Base-by-base conservation (phyloP, 2,797 vertebrate genomes). In the Alectoris magna region DNA sequence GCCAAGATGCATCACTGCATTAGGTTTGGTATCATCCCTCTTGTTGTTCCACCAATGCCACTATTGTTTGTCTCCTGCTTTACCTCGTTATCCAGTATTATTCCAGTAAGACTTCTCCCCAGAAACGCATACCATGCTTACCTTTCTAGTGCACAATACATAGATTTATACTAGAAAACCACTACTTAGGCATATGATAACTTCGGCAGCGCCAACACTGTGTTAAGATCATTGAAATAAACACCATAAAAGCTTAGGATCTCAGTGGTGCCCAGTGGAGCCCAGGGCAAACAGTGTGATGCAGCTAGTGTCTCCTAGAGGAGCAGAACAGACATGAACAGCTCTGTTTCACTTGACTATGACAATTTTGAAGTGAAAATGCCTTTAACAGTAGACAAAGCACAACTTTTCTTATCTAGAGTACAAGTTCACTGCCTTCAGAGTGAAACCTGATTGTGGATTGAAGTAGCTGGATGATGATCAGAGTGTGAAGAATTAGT, bases 81-180 rank as follows among this genome's bases (percentile, higher is more conserved):
- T 73, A 6, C 7, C 14, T 17, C 38, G 9, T 23, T 55, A 38
- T 18, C 46, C 21, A 2, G 7, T 7, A 8, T 27, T 58, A 53
- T 5, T 49, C 34, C 68, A 78, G 16, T 44, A 72, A 24, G 43
- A 68, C 13, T 22, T 48, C 7, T 46, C 39, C 12, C 34, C 41
- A 75, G 58, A 74, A 76, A 21, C 1, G 44, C 1, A 1, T 4
- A 38, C 15, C 31, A 26, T 31, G 4, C 7, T 46, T 23, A 34
- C 27, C 24, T 39, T 31, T 72, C 34, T 11, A 38, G 18, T 0
- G 1, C 11, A 16, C 44, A 56, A 16, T 24, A 17, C 2, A 2
- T 16, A 48, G 34, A 31, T 46, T 53, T 41, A 10, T 16, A 1
- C 39, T 7, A 5, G 24, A 89, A 43, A 78, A 44, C 5, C 9